Percentiles rank a stretch among this genome's conserved stretches.
Conservation (phyloP, 1,140 invertebrate species). For the Heliconius himera region DNA sequence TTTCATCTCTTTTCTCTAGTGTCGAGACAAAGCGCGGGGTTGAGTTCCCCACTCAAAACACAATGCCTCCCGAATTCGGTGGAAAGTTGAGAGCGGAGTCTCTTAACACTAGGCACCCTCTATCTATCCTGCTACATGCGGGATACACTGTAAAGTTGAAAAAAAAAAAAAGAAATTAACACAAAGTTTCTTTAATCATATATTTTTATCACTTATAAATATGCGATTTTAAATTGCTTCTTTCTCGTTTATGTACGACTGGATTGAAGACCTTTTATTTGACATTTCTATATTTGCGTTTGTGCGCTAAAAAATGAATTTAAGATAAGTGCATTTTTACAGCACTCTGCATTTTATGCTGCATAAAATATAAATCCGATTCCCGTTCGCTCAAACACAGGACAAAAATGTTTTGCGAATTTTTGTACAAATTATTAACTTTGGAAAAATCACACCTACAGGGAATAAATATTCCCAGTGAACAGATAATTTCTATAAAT, state of each 20-base stretch:
- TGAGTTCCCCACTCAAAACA: too few relatives aligned
- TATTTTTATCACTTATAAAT: neutral
- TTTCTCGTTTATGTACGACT: neutral
- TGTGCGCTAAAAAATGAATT: conserved; percentile 14
- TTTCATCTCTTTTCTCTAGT: too few relatives aligned
- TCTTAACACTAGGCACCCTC: too few relatives aligned
- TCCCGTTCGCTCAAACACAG: neutral
- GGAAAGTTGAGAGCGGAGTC: too few relatives aligned
- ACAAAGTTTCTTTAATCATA: neutral
- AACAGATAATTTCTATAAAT: too few relatives aligned
- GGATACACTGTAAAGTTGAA: too few relatives aligned
- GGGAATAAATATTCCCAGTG: neutral
- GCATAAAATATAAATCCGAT: conserved; percentile 9
- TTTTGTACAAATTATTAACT: neutral
- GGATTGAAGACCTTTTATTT: neutral
- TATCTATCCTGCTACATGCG: too few relatives aligned
- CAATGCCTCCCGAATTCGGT: too few relatives aligned
- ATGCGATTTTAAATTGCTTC: neutral
- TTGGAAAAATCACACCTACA: neutral
- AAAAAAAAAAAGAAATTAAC: too few relatives aligned
- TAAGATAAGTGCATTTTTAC: conserved; percentile 14
- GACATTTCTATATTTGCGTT: conserved; percentile 22
- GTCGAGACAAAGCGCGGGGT: too few relatives aligned
- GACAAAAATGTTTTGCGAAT: neutral
- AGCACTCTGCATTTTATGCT: conserved; percentile 1